Base-by-base conservation (phyloP, 2,797 vertebrate species). In the Ispidina picta region DNA sequence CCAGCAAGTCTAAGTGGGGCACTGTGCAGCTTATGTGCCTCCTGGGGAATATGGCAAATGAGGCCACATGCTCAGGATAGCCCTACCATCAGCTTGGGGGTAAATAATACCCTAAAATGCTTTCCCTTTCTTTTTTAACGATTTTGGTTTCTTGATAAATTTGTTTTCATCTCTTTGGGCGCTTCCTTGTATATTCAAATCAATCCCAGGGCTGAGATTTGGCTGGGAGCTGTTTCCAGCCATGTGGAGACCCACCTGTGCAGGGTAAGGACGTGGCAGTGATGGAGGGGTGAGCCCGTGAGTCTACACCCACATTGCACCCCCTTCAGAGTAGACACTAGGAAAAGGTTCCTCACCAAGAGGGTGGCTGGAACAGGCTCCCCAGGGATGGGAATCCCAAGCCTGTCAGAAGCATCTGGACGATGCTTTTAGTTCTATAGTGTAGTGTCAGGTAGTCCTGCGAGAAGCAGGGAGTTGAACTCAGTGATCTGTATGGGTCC, bases 281-380 rank as follows among this genome's bases (percentile, higher is more conserved):
- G 80, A 23, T 12, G 43, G 28, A 33, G 12, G 43, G 12, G 15
- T 41, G 23, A 39, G 43, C 33, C 43, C 1, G 5, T 0, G 0
- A 8, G 31, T 63, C 51, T 3, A 5, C 23, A 16, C 51, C 22
- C 29, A 28, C 15, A 5, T 28, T 33, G 29, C 22, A 41, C 60
- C 37, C 37, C 37, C 37, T 25, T 48, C 23, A 48, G 48, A 15
- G 22, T 48, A 23, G 23, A 48, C 23, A 25, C 9, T 25, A 48
- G 48, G 48, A 48, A 48, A 25, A 25, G 7, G 48, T 48, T 48
- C 23, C 48, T 25, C 23, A 25, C 23, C 12, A 14, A 48, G 48
- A 25, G 48, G 48, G 48, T 15, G 6, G 8, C 13, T 25, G 48
- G 48, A 48, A 48, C 48, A 25, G 22, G 13, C 5, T 15, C 13